Base-by-base conservation (phyloP, 2,797 vertebrate genomes). In the Crenichthys baileyi region DNA sequence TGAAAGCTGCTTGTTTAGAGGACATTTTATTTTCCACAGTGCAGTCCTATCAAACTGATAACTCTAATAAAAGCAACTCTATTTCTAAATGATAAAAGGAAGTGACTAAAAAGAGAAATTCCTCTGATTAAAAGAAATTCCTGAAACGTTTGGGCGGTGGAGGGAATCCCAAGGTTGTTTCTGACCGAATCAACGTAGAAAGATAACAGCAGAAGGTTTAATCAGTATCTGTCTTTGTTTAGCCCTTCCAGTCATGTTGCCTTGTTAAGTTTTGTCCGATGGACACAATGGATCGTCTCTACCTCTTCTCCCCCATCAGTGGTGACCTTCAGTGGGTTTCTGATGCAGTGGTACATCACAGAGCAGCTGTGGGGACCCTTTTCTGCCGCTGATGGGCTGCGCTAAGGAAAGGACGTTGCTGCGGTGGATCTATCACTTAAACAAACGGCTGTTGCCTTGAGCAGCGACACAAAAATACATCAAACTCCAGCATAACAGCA, bases 371-470 rank as follows among this genome's bases (percentile, higher is more conserved):
- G 36, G 63, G 51, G 63, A 39, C 31, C 22, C 39, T 79, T 85
- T 85, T 85, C 85, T 88, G 89, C 82, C 36, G 63, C 72, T 80
- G 85, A 84, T 81, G 73, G 84, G 94, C 95, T 94, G 93, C 94
- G 94, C 96, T 93, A 94, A 95, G 94, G 95, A 96, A 96, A 96
- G 96, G 95, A 95, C 97, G 94, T 96, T 90, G 95, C 79, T 0
- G 11, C 94, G 90, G 94, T 85, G 86, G 95, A 98, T 97, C 96
- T 93, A 97, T 98, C 97, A 98, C 94, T 88, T 91, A 97, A 97
- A 98, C 96, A 96, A 98, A 98, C 95, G 92, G 96, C 94, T 94
- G 80, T 94, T 96, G 96, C 95, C 89, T 93, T 84, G 83, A 81
- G 84, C 87, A 93, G 88, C 92, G 95, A 96, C 94, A 95, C 90